These are phyloP conservation scores for Timema cristinae DNA, from an alignment of 2,888 invertebrate genomes.

Conservation along the genomic window DNA sequence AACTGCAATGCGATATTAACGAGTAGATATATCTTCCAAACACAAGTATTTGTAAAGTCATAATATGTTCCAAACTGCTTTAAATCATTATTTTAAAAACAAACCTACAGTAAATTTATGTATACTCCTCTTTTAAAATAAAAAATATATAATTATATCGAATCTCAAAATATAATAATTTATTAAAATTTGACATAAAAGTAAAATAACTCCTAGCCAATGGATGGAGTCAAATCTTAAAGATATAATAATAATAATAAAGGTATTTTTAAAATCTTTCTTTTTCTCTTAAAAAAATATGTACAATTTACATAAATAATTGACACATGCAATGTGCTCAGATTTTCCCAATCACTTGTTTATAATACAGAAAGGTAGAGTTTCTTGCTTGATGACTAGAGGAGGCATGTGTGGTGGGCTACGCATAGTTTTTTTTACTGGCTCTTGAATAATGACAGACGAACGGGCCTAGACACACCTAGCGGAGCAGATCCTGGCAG, in stretches of 20 bases:
- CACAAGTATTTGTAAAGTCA: too few relatives aligned
- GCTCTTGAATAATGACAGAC: conserved; percentile 26
- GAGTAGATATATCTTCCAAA: too few relatives aligned
- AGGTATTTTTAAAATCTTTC: conserved; percentile 24
- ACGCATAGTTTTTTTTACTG: conserved; percentile 27
- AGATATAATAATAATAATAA: conserved; percentile 26
- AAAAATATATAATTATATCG: neutral
- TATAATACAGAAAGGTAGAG: conserved; percentile 27
- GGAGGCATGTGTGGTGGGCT: conserved; percentile 28
- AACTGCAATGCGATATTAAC: too few relatives aligned
- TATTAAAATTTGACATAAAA: conserved; percentile 19
- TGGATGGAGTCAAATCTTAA: conserved; percentile 28
- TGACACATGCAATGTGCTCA: conserved; percentile 30
- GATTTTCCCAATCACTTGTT: conserved; percentile 27
- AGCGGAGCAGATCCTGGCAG: conserved; percentile 27
- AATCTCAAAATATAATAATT: conserved; percentile 28
- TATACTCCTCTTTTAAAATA: conserved; percentile 2
- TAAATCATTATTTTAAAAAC: too few relatives aligned
- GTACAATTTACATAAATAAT: conserved; percentile 35
- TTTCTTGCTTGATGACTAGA: conserved; percentile 31
- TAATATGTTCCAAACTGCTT: too few relatives aligned
- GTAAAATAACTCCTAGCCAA: conserved; percentile 28
- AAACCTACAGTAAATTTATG: too few relatives aligned
- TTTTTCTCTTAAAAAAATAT: conserved; percentile 30
- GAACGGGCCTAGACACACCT: conserved; percentile 17